These are phyloP conservation scores for Cosmia trapezina DNA, from an alignment of 2,888 invertebrate genomes.

Conservation along the genomic window DNA sequence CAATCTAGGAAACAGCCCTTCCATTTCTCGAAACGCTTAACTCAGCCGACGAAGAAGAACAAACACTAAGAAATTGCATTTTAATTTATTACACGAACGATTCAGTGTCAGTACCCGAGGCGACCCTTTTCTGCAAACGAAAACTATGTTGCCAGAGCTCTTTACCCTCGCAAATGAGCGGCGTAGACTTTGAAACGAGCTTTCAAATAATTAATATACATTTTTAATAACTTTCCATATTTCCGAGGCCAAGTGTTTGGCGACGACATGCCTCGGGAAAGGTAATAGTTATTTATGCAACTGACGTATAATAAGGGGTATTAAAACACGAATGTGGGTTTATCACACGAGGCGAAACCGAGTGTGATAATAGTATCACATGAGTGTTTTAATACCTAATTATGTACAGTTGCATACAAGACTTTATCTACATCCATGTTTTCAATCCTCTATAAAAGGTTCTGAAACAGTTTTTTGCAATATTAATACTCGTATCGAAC, in stretches of 20 bases:
- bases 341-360: no score
- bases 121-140: conserved; percentile 2
- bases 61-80: conserved; percentile 29
- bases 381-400: no score
- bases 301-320: no score
- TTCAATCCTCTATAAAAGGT: no score
- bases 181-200: conserved; percentile 10
- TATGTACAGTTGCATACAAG: no score
- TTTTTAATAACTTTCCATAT: conserved; percentile 7
- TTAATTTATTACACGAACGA: conserved; percentile 38
- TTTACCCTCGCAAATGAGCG: conserved; percentile 37
- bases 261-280: background rate
- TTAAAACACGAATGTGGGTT: no score
- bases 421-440: no score
- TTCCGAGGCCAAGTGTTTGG: background rate
- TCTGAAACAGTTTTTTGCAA: no score
- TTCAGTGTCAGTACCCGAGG: conserved; percentile 7
- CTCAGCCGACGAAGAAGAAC: background rate
- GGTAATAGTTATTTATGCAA: no score
- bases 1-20: background rate
- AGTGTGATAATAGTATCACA: no score
- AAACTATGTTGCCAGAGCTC: conserved; percentile 25
- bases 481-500: no score
- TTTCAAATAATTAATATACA: conserved; percentile 24
- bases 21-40: conserved; percentile 13